Percentiles rank a stretch among this genome's conserved stretches.
These are phyloP conservation scores for Sminthurides aquaticus DNA, from an alignment of 2,888 invertebrate genomes.

Conservation along the genomic window DNA sequence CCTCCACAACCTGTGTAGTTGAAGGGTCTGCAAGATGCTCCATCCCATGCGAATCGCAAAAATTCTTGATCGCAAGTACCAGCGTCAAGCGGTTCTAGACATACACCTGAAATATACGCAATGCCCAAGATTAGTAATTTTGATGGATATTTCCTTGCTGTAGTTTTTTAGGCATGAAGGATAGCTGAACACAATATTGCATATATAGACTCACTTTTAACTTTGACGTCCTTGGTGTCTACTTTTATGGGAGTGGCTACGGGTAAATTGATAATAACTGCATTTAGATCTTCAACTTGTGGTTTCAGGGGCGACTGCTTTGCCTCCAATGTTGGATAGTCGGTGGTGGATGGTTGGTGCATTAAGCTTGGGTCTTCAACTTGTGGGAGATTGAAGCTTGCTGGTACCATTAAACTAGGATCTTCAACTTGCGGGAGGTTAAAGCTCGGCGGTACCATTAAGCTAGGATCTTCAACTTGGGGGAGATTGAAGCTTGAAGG, in stretches of 20 bases:
- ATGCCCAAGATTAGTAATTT: background rate
- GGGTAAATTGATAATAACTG: no score
- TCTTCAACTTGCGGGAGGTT: constrained; percentile 5
- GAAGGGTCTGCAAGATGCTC: constrained; percentile 33
- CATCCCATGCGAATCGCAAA: constrained; percentile 34
- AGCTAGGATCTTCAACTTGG: constrained; percentile 11
- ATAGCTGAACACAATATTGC: no score
- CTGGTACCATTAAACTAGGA: background rate
- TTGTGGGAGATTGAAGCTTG: no score
- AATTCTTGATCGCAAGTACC: constrained; percentile 14
- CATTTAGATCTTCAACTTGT: background rate
- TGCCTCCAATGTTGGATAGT: no score
- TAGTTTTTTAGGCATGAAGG: no score
- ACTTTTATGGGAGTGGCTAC: no score
- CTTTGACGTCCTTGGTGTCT: no score
- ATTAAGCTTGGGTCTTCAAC: background rate
- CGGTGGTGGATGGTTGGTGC: no score
- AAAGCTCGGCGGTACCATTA: no score
- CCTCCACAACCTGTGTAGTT: constrained; percentile 36
- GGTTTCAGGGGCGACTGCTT: no score
- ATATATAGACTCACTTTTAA: no score
- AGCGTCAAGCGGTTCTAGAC: background rate
- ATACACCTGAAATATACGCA: background rate
- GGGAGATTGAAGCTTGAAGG: no score
- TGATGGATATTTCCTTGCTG: background rate